These are phyloP conservation scores for Echiichthys vipera DNA, from an alignment of 2,797 vertebrate genomes.

Conservation along the genomic window DNA sequence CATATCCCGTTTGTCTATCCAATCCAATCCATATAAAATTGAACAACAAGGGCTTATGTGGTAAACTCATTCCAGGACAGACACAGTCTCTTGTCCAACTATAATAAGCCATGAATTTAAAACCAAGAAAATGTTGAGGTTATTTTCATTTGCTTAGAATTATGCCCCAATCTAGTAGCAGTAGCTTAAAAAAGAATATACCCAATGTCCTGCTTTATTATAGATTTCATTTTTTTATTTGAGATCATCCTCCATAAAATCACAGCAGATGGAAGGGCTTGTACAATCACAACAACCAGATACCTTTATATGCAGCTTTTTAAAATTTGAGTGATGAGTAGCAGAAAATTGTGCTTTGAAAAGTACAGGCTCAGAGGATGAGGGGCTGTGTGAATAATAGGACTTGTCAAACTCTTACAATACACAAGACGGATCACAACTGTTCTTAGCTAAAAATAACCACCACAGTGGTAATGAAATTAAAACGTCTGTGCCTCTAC, in stretches of 20 bases:
- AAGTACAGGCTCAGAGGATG: slow-evolving; percentile 64
- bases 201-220: not conserved
- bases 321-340: slow-evolving; percentile 66
- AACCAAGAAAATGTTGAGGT: not conserved
- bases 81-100: not conserved
- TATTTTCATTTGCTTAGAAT: not conserved
- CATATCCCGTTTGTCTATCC: no score
- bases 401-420: slow-evolving; percentile 76
- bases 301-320: slow-evolving; percentile 60
- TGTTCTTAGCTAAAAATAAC: slow-evolving; percentile 72
- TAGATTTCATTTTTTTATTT: not conserved
- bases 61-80: not conserved
- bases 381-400: slow-evolving; percentile 75
- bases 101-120: not conserved
- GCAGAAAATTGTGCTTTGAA: slow-evolving; percentile 66
- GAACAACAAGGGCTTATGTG: no score
- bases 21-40: no score
- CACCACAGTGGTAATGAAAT: slow-evolving; percentile 70
- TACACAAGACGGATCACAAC: slow-evolving; percentile 71
- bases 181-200: slow-evolving; percentile 1
- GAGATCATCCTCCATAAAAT: slow-evolving; percentile 42
- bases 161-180: not conserved
- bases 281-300: slow-evolving; percentile 60
- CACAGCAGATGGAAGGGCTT: slow-evolving; percentile 42
- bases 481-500: slow-evolving; percentile 64